Conservation (phyloP, 2,797 vertebrate species). For the Protosalanx chinensis region DNA sequence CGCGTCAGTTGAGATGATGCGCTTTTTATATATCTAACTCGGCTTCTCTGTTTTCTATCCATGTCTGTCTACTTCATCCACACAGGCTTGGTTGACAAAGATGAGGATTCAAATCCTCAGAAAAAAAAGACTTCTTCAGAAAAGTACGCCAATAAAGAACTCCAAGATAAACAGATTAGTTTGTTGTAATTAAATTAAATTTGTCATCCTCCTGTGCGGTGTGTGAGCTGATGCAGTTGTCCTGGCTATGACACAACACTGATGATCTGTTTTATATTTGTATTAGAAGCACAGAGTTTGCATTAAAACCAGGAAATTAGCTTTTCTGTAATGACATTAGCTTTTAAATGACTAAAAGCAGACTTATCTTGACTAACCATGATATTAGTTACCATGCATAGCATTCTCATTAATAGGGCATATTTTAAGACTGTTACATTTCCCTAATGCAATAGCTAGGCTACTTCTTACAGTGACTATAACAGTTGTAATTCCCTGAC, state of each 20-base stretch:
- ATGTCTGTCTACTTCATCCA: background rate
- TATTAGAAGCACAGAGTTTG: background rate
- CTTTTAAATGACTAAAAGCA: too few species aligned
- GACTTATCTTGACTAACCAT: too few species aligned
- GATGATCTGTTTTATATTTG: background rate
- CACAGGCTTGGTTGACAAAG: background rate
- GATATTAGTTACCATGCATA: too few species aligned
- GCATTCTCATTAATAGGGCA: too few species aligned
- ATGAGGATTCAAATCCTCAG: background rate
- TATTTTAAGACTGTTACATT: too few species aligned
- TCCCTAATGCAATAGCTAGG: too few species aligned
- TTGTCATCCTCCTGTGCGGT: background rate
- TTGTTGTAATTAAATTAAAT: background rate
- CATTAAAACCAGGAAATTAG: background rate
- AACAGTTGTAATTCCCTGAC: background rate
- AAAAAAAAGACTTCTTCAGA: background rate
- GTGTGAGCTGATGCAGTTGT: background rate
- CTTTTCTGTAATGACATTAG: too few species aligned
- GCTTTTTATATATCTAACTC: background rate
- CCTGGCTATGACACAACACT: too few species aligned
- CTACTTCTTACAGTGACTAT: background rate
- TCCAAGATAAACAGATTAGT: background rate
- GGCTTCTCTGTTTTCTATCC: background rate
- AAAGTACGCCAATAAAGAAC: background rate
- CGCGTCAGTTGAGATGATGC: conserved; percentile 41